Evolutionary conservation across 2,888 invertebrate genomes (phyloP), one percentile per base, ranked within the genome.

Genomic region (Lysandra bellargus): DNA sequence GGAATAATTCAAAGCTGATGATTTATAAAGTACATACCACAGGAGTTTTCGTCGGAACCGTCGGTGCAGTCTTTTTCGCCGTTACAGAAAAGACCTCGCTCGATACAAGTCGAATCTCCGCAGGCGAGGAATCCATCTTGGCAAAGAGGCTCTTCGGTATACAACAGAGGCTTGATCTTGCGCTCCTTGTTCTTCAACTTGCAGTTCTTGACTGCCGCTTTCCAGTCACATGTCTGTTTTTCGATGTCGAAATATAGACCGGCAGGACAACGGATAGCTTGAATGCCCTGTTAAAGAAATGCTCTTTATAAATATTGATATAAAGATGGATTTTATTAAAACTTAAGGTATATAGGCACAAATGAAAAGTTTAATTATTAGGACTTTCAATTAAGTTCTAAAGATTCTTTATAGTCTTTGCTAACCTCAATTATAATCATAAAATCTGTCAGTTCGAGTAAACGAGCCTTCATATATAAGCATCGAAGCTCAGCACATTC

Each of bases 171-270:
- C 88, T 98, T 98, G 30, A 97, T 95, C 90, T 98, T 98, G 83
- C 97, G 96, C 89, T 98, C 98, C 90, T 98, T 98, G 92, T 97
- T 97, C 95, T 98, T 98, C 85, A 97, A 89, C 88, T 98, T 98
- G 95, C 98, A 98, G 92, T 98, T 98, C 91, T 98, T 98, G n/a
- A 98, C 98, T 2, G 98, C 96, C 83, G 97, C 98, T 90, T 98
- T 98, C 98, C 98, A 98, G 89, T 98, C 98, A 88, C 98, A 98
- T 2, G 98, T 98, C 92, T 98, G 98, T 91, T 98, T 98, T 89
- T 98, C 98, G 87, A 98, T 98, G 90, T 98, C 98, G 93, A 98
- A 98, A 93, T 96, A 98, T 85, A 98, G 95, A 92, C 98, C 98
- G 80, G 98, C 98, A 72, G 98, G 98, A 89, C 98, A 98, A 91